phyloP scores from a whole-genome alignment of 2,888 invertebrate genomes.

The Erebia palarica region DNA sequence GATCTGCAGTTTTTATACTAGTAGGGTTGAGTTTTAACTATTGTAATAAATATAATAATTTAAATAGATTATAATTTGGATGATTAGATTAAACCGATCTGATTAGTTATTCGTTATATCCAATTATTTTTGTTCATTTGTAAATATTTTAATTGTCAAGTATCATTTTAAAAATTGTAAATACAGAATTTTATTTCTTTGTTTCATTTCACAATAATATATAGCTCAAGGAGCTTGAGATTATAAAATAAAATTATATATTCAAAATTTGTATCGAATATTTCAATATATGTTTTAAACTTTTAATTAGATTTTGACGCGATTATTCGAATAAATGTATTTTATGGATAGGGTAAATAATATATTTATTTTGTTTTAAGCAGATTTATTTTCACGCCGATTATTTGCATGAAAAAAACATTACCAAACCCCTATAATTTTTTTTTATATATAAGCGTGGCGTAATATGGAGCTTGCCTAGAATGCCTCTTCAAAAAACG shows the following conservation, averaged over 20 bases:
- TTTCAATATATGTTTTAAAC: conserved; percentile 8
- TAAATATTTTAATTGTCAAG: conserved; percentile 47
- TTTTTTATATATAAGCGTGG: too few species aligned
- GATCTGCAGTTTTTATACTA: conserved; percentile 27
- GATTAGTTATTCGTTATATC: conserved; percentile 34
- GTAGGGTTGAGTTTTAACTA: conserved; percentile 25
- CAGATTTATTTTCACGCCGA: not conserved
- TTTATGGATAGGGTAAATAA: conserved; percentile 55
- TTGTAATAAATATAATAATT: conserved; percentile 35
- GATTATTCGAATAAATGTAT: conserved; percentile 32
- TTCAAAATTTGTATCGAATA: conserved; percentile 15
- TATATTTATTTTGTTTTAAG: conserved; percentile 53
- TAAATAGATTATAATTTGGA: conserved; percentile 11
- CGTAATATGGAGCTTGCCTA: too few species aligned
- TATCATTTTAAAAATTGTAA: conserved; percentile 51
- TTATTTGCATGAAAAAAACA: not conserved
- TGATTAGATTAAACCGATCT: conserved; percentile 39
- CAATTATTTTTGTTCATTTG: conserved; percentile 40
- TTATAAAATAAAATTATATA: conserved; percentile 44
- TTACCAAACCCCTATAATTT: not conserved
- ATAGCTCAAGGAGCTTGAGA: conserved; percentile 60
- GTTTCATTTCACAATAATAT: conserved; percentile 12
- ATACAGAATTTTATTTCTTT: conserved; percentile 64
- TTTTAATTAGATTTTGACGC: conserved; percentile 30
- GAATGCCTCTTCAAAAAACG: too few species aligned